Base-by-base conservation (phyloP, 92 coral and sea anemone genomes). In the Zoanthus sociatus region DNA sequence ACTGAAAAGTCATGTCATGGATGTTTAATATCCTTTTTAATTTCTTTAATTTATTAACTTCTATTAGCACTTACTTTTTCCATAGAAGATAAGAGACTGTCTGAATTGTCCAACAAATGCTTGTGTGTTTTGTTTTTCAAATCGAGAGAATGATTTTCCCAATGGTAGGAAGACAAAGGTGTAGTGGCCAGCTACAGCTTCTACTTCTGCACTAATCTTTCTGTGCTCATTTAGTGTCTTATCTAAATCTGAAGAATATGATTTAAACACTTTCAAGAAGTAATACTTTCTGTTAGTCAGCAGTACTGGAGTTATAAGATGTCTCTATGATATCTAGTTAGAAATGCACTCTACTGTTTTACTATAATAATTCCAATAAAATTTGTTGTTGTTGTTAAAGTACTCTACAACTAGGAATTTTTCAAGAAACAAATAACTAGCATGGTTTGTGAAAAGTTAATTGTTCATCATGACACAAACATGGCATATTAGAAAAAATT, bases 231-330 rank as follows among this genome's bases (percentile, higher is more conserved):
- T 66, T 50, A 81, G 20, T 9, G 56, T 54, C 44, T 18, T 48
- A 66, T 81, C 85, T 7, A 81, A 20, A 81, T 81, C 85, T 81
- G 61, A 45, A 66, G 73, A 81, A 81, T 13, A 14, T 44, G 45
- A 15, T n/a, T n/a, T 11, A 73, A 37, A 73, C 18, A 42, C 42
- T 30, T 9, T 26, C 26, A 26, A 26, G n/a, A 18, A 63, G 1
- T 16, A 20, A 63, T 6, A 16, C 8, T 16, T 44, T 45, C 15
- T 1, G 6, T 4, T 12, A 73, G 3, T 37, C 42, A 37, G 1
- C 42, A 37, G 3, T 37, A 37, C 0, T 37, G 42, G 42, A 2
- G 3, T 37, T 37, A 37, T 37, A 37, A 37, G 4, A 37, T 37
- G 42, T 26, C 0, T 37, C 42, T 37, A 37, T 37, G 4, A 37